A percentile compares a stretch with the other conserved stretches of the same genome.
Conservation (phyloP, 1,140 invertebrate species). For the Anastatus disparis region DNA sequence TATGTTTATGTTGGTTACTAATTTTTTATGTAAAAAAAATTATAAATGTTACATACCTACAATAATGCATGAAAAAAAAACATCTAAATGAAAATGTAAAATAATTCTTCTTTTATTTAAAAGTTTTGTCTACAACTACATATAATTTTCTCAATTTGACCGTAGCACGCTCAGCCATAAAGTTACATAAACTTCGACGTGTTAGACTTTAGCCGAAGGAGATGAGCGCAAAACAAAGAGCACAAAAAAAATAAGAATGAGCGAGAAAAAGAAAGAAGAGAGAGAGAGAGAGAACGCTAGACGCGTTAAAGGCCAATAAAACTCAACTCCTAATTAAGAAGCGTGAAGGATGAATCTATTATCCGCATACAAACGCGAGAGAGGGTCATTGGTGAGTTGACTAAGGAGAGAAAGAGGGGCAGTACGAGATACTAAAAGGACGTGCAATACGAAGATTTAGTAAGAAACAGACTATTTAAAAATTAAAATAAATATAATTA, state of each 20-base stretch:
- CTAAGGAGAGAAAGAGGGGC: conserved; percentile 23
- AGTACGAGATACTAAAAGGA: too few relatives aligned
- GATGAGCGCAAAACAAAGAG: not conserved
- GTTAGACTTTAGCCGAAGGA: not conserved
- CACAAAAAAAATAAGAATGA: not conserved
- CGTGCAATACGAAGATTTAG: too few relatives aligned
- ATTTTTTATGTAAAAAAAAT: too few relatives aligned
- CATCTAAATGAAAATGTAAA: too few relatives aligned
- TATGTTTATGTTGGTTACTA: too few relatives aligned
- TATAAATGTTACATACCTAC: too few relatives aligned
- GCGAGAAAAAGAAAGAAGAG: not conserved
- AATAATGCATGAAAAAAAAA: too few relatives aligned
- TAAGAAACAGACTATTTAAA: too few relatives aligned
- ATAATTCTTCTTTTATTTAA: too few relatives aligned
- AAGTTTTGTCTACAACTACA: too few relatives aligned
- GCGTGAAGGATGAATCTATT: conserved; percentile 68
- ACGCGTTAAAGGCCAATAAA: conserved; percentile 62
- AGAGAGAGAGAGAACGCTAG: not conserved
- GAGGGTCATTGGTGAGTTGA: conserved; percentile 4
- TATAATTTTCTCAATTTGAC: too few relatives aligned
- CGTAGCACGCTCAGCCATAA: not conserved
- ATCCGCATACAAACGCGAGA: conserved; percentile 50
- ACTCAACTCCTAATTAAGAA: conserved; percentile 67
- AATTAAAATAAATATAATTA: too few relatives aligned
- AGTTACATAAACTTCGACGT: conserved; percentile 27